Base-by-base conservation (phyloP, 2,888 invertebrate species). In the Pediacus dermestoides region DNA sequence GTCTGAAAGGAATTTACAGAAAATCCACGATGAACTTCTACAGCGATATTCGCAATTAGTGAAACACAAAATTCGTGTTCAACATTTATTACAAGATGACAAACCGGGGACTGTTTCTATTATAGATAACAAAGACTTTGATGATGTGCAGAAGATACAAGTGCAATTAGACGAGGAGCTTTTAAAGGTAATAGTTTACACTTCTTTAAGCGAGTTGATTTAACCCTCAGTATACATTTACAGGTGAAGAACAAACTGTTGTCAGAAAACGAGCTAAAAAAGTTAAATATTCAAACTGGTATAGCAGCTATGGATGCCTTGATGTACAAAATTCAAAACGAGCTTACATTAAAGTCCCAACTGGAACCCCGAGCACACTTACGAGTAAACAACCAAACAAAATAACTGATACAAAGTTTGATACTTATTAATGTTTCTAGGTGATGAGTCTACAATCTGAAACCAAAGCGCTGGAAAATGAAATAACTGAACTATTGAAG, bases 271-370 rank as follows among this genome's bases (percentile, higher is more conserved):
- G 44, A 58, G 35, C 39, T 63, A 12, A 59, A 59, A 39, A 52
- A 60, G 36, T 40, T 62, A 15, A 61, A 62, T 39, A 41, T 67
- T 18, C 53, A 55, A 7, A 56, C 59, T 4, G 58, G 64, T 21
- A 34, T 68, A 26, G 49, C 57, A 10, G 54, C 63, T 4, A 57
- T 66, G 39, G 61, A 68, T 34, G 53, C 55, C 22, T 46, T 67
- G 30, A 63, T 68, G 23, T 37, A 58, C 22, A 57, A 57, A 50
- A 55, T 67, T 9, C 62, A 67, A 46, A 27, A 48, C 4, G 64
- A 64, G 41, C 48, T 69, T 14, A n/a, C 6, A 26, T 6, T 4
- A 26, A 26, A 4, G 9, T n/a, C 4, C 4, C 39, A 9, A 10
- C 22, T 12, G 26, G 27, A 26, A 12, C 16, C 22, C n/a, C 12